Conservation (phyloP, 2,888 invertebrate species). For the Microplitis deprimator region DNA sequence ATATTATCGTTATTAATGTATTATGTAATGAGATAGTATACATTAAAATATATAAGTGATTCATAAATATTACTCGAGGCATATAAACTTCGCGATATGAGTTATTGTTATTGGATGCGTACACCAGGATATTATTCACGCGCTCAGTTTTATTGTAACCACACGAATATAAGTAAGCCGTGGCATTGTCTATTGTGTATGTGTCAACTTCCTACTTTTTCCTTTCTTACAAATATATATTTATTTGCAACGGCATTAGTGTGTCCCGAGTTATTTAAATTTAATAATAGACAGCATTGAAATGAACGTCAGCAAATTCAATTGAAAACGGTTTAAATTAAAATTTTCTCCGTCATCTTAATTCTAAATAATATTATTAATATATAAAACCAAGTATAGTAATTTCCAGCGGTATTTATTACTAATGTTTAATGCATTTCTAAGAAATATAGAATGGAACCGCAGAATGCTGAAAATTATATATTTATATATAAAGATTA, state of each 20-base stretch:
- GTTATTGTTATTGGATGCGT: slow-evolving; percentile 33
- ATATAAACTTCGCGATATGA: slow-evolving; percentile 12
- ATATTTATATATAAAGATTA: not conserved
- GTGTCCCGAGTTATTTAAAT: too few relatives aligned
- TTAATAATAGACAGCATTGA: too few relatives aligned
- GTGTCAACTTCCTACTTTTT: not conserved
- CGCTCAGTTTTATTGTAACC: slow-evolving; percentile 15
- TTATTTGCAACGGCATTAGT: not conserved
- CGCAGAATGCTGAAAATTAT: not conserved
- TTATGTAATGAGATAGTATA: slow-evolving; percentile 47
- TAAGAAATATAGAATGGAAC: slow-evolving; percentile 8
- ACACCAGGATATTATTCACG: not conserved
- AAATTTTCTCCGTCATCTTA: not conserved
- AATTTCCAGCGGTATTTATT: not conserved
- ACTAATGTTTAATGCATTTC: slow-evolving; percentile 7
- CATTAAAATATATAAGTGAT: not conserved
- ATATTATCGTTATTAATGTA: not conserved
- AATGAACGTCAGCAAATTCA: not conserved
- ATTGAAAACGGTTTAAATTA: not conserved
- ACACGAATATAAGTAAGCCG: not conserved
- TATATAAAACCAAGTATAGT: slow-evolving; percentile 1
- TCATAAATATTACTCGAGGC: not conserved
- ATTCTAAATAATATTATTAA: not conserved
- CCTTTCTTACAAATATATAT: not conserved
- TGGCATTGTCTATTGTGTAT: not conserved